Conservation (phyloP, 2,797 vertebrate genomes). For the Epinephelus malabaricus region DNA sequence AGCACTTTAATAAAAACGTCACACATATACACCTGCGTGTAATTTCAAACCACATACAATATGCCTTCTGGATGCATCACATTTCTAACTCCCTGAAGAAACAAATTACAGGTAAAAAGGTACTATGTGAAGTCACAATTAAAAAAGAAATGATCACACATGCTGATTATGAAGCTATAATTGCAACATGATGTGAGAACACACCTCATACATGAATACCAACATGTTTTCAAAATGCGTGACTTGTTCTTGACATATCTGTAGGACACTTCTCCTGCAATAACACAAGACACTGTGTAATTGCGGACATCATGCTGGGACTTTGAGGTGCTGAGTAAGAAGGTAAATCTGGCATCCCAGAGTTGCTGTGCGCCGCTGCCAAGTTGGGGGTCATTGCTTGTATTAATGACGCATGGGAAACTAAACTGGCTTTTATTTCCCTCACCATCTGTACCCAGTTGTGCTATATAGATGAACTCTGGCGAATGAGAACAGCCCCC, state of each 20-base stretch:
- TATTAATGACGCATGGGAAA: slow-evolving; percentile 76
- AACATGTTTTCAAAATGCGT: background rate
- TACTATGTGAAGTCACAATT: too few species aligned
- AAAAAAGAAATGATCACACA: too few species aligned
- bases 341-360: slow-evolving; percentile 48
- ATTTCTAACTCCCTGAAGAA: background rate
- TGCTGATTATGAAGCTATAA: background rate
- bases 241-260: slow-evolving; percentile 16
- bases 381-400: slow-evolving; percentile 69
- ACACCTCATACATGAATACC: background rate
- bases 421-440: slow-evolving; percentile 70
- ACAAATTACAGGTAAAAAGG: too few species aligned
- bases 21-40: background rate
- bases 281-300: background rate
- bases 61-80: too few species aligned
- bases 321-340: slow-evolving; percentile 59
- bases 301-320: slow-evolving; percentile 20
- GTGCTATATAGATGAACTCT: slow-evolving; percentile 48
- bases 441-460: slow-evolving; percentile 71
- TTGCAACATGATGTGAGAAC: background rate
- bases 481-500: slow-evolving; percentile 33
- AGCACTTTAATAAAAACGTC: background rate
- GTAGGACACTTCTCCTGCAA: background rate
- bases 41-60: background rate
- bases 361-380: slow-evolving; percentile 51